Evolutionary conservation across 2,113 vertebrate genomes (phyloP).

Genomic region (Cebus imitator): DNA sequence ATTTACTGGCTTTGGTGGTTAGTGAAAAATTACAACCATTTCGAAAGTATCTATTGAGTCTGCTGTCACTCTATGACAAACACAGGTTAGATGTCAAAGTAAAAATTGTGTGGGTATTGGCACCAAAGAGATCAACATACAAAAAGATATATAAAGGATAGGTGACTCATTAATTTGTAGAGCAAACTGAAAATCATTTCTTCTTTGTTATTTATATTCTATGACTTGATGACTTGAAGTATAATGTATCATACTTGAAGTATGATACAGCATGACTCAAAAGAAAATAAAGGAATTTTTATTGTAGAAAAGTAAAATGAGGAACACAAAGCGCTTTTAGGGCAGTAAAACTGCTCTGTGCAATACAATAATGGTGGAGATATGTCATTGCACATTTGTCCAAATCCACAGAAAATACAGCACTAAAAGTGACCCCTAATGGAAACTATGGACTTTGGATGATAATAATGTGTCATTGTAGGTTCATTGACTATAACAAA

Average conservation of each 20-base stretch:
- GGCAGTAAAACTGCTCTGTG: background rate
- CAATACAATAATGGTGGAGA: background rate
- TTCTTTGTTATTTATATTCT: background rate
- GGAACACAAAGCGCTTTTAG: background rate
- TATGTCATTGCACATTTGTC: background rate
- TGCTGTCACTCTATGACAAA: background rate
- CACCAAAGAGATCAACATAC: background rate
- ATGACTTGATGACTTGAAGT: background rate
- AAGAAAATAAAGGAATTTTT: background rate
- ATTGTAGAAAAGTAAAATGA: background rate
- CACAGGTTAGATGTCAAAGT: background rate
- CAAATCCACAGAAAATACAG: background rate
- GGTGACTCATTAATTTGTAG: background rate
- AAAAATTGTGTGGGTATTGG: background rate
- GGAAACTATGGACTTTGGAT: background rate
- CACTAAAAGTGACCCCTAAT: background rate
- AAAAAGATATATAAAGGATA: background rate
- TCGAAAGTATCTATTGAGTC: background rate
- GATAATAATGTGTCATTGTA: background rate
- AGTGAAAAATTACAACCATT: background rate
- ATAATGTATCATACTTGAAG: background rate
- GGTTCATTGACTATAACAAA: background rate
- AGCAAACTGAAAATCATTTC: background rate
- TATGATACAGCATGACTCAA: background rate
- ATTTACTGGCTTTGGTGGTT: background rate